Percentiles rank a stretch among this genome's conserved stretches.
These are phyloP conservation scores for Junonia oenone DNA, from an alignment of 2,888 invertebrate species.

Conservation along the genomic window DNA sequence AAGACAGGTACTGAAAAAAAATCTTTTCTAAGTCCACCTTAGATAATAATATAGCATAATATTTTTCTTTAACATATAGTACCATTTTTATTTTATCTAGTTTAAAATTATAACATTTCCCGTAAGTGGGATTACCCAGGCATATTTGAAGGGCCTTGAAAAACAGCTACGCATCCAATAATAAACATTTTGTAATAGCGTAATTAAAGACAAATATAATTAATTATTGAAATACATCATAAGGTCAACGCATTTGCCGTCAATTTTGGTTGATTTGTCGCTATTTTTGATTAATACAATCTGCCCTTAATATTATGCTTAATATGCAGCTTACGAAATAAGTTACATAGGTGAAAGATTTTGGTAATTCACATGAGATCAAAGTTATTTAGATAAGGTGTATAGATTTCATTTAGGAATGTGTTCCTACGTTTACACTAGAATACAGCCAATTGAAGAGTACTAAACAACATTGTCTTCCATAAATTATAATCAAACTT, in stretches of 20 bases:
- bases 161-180: background rate
- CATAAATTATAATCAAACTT: slow-evolving; percentile 19
- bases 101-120: slow-evolving; percentile 2
- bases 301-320: slow-evolving; percentile 12
- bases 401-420: slow-evolving; percentile 33
- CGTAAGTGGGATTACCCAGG: background rate
- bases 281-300: background rate
- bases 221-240: background rate
- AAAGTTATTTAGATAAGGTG: slow-evolving; percentile 37
- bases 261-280: background rate
- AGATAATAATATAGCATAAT: background rate
- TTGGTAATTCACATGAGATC: slow-evolving; percentile 69
- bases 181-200: background rate
- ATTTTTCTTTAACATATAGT: background rate
- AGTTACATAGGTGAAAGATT: slow-evolving; percentile 42
- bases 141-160: background rate
- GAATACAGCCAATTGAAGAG: slow-evolving; percentile 21
- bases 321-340: slow-evolving; percentile 22
- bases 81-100: background rate
- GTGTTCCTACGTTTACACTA: slow-evolving; percentile 30
- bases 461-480: slow-evolving; percentile 29
- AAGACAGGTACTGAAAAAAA: background rate
- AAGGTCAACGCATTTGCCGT: background rate
- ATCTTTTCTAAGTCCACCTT: background rate
- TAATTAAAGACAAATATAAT: background rate